Conservation (phyloP, 2,888 invertebrate genomes). For the Tridacna gigas region DNA sequence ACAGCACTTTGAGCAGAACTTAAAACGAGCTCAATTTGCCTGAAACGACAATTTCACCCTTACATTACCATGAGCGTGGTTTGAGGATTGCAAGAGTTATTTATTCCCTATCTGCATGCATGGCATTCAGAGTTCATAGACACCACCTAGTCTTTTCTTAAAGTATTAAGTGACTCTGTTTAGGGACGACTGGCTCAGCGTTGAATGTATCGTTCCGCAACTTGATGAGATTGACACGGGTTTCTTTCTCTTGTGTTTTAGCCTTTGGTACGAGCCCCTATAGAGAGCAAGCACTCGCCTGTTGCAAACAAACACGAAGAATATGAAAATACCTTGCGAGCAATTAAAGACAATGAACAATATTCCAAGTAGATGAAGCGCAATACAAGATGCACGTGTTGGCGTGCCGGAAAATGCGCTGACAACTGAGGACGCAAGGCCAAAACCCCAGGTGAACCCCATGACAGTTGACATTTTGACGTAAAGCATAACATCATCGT, state of each 20-base stretch:
- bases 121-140: too few species aligned
- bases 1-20: too few species aligned
- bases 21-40: too few species aligned
- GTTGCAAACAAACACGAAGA: constrained; percentile 78
- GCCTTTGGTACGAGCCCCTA: constrained; percentile 50
- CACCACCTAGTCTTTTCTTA: not conserved
- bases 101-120: too few species aligned
- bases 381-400: constrained; percentile 67
- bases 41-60: too few species aligned
- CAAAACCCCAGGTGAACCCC: constrained; percentile 83
- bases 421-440: constrained; percentile 76
- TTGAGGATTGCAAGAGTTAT: too few species aligned
- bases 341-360: constrained; percentile 79
- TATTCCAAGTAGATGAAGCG: constrained; percentile 71
- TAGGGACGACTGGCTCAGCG: constrained; percentile 40
- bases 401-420: constrained; percentile 72
- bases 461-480: constrained; percentile 81
- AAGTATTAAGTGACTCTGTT: not conserved
- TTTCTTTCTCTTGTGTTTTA: constrained; percentile 30
- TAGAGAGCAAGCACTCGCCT: constrained; percentile 73
- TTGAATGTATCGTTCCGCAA: constrained; percentile 36
- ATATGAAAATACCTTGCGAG: constrained; percentile 80
- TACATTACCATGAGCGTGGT: too few species aligned
- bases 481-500: constrained; percentile 79
- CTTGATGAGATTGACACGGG: constrained; percentile 50